Evolutionary conservation across 2,888 invertebrate species (phyloP).

Genomic region (Tipula lateralis): DNA sequence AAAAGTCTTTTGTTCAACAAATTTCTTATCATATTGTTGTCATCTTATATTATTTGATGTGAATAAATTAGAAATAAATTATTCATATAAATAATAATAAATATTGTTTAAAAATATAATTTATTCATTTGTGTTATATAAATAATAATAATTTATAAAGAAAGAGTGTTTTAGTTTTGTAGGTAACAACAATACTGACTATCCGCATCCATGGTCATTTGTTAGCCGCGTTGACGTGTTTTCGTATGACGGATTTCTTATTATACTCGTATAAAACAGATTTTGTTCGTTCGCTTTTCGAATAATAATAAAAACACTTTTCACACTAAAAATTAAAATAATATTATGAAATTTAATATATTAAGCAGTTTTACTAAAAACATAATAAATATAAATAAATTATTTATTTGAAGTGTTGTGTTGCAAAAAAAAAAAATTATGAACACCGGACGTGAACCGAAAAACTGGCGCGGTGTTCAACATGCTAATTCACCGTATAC

Average conservation of each 20-base stretch:
- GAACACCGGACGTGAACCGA: background rate
- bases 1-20: background rate
- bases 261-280: background rate
- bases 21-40: constrained; percentile 1
- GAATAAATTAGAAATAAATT: constrained; percentile 12
- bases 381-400: no score
- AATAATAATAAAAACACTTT: constrained; percentile 14
- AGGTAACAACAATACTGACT: background rate
- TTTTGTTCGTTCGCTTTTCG: background rate
- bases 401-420: background rate
- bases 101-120: background rate
- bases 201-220: constrained; percentile 5
- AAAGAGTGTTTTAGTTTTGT: background rate
- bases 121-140: background rate
- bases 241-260: background rate
- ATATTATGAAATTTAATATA: constrained; percentile 24
- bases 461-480: background rate
- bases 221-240: constrained; percentile 15
- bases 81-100: constrained; percentile 24
- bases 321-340: constrained; percentile 24
- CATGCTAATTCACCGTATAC: background rate
- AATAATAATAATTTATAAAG: background rate
- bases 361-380: background rate
- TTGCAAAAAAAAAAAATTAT: background rate
- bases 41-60: background rate